Base-by-base conservation (phyloP, 2,888 invertebrate genomes). In the Eupeodes luniger region DNA sequence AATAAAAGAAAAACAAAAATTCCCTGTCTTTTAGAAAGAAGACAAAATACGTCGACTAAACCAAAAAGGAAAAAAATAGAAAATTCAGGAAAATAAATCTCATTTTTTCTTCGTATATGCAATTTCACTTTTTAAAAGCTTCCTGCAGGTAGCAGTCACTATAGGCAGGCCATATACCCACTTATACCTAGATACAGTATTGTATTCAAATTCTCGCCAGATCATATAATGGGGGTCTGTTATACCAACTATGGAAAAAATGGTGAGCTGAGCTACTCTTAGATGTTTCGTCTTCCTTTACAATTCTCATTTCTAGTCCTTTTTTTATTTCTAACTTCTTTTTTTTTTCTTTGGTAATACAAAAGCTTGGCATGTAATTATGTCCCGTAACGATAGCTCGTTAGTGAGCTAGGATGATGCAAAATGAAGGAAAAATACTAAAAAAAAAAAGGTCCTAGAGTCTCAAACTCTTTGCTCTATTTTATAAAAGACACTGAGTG, bases 351-450 rank as follows among this genome's bases (percentile, higher is more conserved):
- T 87, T 27, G 61, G 55, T 62, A 81, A 72, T 75, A 88, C 85
- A 85, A 88, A 88, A 88, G 88, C 88, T 88, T 81, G 88, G 81
- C 88, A 88, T 85, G 88, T 88, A 88, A 88, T 88, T 88, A 88
- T 88, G 88, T 88, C 85, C 85, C 85, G 81, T 88, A 88, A 88
- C 88, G 88, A 88, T 88, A 85, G 88, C 88, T 88, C 88, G 88
- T 88, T 88, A 88, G 88, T 88, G 88, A 88, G 27, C 81, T 88
- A 47, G 27, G 27, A 27, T 27, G 87, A 81, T 88, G 88, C 74
- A 81, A 81, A 81, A 85, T 88, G 84, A 64, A 87, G 87, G 57
- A 72, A 87, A 80, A 84, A 77, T 57, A 12, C 49, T 44, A 74
- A 27, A 72, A 62, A 27, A 27, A 40, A 14, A n/a, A 64, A 74